A percentile compares a stretch with the other conserved stretches of the same genome.
Evolutionary conservation across 1,140 invertebrate genomes (phyloP).

Genomic region (Cyclargus thomasi): DNA sequence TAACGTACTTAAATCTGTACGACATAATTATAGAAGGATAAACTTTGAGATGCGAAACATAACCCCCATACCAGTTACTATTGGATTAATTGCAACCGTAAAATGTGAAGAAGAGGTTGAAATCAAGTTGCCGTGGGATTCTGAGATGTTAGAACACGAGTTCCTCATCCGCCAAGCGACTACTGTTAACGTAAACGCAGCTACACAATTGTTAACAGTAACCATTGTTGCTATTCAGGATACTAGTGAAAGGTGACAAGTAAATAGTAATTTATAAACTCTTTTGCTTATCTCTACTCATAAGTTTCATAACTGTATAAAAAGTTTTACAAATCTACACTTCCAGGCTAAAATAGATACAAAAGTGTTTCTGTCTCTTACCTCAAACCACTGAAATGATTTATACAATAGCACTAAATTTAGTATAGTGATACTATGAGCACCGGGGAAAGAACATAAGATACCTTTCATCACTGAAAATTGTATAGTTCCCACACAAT

Average conservation of each 20-base stretch:
- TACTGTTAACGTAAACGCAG: slow-evolving; percentile 68
- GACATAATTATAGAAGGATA: slow-evolving; percentile 29
- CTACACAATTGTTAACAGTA: slow-evolving; percentile 68
- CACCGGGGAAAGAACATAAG: too few relatives aligned
- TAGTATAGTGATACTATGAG: too few relatives aligned
- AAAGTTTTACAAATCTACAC: too few relatives aligned
- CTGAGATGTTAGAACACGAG: slow-evolving; percentile 58
- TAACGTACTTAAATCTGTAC: slow-evolving; percentile 35
- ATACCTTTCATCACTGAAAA: too few relatives aligned
- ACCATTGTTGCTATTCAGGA: slow-evolving; percentile 71
- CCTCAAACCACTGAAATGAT: too few relatives aligned
- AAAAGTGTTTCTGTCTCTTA: too few relatives aligned
- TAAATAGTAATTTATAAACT: too few relatives aligned
- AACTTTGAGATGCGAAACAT: slow-evolving; percentile 32
- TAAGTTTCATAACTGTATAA: too few relatives aligned
- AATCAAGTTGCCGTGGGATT: slow-evolving; percentile 32
- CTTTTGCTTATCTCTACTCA: too few relatives aligned
- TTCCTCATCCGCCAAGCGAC: slow-evolving; percentile 70
- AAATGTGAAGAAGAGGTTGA: slow-evolving; percentile 16
- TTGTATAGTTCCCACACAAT: too few relatives aligned
- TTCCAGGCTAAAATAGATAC: too few relatives aligned
- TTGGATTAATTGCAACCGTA: slow-evolving; percentile 39
- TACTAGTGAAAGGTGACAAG: slow-evolving; percentile 61
- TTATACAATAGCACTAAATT: too few relatives aligned
- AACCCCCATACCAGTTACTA: slow-evolving; percentile 34